Evolutionary conservation across 2,797 vertebrate genomes (phyloP), one percentile per base, ranked within the genome.

Genomic region (Varecia variegata): DNA sequence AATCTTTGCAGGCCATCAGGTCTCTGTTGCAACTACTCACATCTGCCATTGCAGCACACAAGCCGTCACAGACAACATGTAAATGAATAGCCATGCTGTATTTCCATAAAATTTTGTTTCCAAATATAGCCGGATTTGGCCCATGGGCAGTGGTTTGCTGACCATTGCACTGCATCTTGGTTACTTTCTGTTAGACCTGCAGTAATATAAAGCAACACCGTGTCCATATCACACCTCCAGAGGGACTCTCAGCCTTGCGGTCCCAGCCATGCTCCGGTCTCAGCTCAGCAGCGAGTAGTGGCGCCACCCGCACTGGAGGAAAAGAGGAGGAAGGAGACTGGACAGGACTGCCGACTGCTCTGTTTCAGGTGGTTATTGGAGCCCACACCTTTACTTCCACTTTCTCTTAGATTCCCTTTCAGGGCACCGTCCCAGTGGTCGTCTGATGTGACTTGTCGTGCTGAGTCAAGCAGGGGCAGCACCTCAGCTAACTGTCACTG

Each of bases 301-400:
- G 27, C 14, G 27, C 32, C 13, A 60, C 10, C 7, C 58, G 47
- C 9, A 45, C 1, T 15, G 68, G 82, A 30, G 18, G 7, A 47
- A 60, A 74, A 77, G 25, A 60, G 25, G 35, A 70, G 62, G 23
- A 6, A 71, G 23, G 38, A 50, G 54, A 83, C 30, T 3, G 3
- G 54, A 13, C 73, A 50, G 11, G 15, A 10, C 7, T 32, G 23
- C 17, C 30, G 45, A 38, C 3, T 7, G 2, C 43, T 67, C 71
- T 81, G 15, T 38, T 76, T 35, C 32, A 11, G 43, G 54, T 25
- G 20, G 60, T 32, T 23, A 27, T 54, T 27, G 32, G 12, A 67
- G 9, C 11, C 20, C 21, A 7, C 10, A 30, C 2, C 0, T 38
- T 45, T 43, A 32, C 25, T n/a, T 60, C 58, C 2, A 0, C 8